phyloP scores from a whole-genome alignment of 2,797 vertebrate genomes.

The Rhabdophis nuchalis region DNA sequence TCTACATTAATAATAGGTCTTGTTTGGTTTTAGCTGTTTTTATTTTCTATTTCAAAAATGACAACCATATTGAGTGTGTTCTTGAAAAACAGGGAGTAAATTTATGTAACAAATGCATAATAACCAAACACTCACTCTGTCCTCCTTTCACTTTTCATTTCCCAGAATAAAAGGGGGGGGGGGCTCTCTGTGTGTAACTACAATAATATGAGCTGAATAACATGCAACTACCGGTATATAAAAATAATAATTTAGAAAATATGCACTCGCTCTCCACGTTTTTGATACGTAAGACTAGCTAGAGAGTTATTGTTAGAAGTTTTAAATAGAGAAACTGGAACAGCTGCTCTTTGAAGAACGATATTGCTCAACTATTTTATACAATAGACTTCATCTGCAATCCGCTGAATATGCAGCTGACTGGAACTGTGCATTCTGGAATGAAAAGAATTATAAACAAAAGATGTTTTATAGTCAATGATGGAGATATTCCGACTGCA shows the following conservation, averaged over 20 bases:
- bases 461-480: background rate
- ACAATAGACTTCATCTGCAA: background rate
- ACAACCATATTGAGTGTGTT: background rate
- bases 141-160: background rate
- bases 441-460: background rate
- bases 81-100: background rate
- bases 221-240: background rate
- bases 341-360: background rate
- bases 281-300: background rate
- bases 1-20: background rate
- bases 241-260: background rate
- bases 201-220: background rate
- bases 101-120: background rate
- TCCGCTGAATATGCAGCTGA: background rate
- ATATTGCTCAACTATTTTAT: background rate
- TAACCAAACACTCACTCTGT: background rate
- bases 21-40: background rate
- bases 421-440: background rate
- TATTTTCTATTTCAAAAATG: background rate
- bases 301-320: constrained; percentile 17
- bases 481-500: background rate
- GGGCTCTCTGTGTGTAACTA: background rate
- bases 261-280: background rate
- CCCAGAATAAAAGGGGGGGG: background rate
- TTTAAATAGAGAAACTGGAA: background rate